Conservation (phyloP, 2,797 vertebrate genomes). For the Protosalanx chinensis region DNA sequence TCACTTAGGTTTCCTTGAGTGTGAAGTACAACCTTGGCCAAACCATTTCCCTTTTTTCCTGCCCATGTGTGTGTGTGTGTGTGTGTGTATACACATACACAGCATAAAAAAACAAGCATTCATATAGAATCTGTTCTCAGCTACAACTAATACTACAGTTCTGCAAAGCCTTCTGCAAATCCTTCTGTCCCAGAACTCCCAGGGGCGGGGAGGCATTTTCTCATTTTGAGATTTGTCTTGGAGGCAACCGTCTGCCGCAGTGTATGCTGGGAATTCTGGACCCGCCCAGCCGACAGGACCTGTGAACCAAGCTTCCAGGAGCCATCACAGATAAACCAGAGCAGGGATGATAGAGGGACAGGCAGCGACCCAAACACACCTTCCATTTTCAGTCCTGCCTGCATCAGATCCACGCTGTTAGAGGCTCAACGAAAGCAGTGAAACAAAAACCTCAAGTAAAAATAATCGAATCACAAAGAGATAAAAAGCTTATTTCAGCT, state of each 20-base stretch:
- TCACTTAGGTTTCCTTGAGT: constrained; percentile 64
- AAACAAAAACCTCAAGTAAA: background rate
- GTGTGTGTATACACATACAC: constrained; percentile 44
- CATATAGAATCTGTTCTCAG: constrained; percentile 41
- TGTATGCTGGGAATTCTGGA: constrained; percentile 21
- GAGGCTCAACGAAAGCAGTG: constrained; percentile 5
- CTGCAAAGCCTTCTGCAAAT: background rate
- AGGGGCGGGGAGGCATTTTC: constrained; percentile 17
- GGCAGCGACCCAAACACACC: constrained; percentile 5
- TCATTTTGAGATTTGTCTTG: constrained; percentile 20
- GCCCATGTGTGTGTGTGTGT: too few relatives aligned
- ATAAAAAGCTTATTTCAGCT: background rate
- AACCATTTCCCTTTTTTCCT: constrained; percentile 44
- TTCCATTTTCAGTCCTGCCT: constrained; percentile 25
- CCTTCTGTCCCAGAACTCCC: constrained; percentile 8
- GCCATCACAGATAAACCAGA: constrained; percentile 16
- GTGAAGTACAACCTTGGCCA: constrained; percentile 65
- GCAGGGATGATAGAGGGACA: constrained; percentile 6
- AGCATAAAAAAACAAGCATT: background rate
- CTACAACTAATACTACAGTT: constrained; percentile 23
- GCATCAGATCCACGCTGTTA: constrained; percentile 20
- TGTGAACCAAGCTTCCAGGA: background rate
- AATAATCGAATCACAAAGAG: too few relatives aligned
- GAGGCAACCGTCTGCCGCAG: constrained; percentile 18
- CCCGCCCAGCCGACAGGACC: constrained; percentile 13